phyloP scores from a whole-genome alignment of 2,113 vertebrate species.

The Myxocyprinus asiaticus region DNA sequence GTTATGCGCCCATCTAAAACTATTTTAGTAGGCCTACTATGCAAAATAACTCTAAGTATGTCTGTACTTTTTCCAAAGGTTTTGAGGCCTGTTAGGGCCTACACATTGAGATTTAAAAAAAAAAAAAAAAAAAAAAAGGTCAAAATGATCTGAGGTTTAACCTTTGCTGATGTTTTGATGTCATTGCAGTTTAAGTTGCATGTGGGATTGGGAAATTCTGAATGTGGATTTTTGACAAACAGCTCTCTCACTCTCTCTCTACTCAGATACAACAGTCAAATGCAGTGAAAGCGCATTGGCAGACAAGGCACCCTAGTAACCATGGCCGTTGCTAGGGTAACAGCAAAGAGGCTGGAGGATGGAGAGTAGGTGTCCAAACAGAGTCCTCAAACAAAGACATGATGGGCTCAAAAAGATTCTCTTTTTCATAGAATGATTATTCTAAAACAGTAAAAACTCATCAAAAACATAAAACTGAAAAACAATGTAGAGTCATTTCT shows the following conservation, averaged over 20 bases:
- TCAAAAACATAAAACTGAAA: no score
- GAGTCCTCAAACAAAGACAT: constrained; percentile 44
- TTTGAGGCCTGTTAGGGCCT: constrained; percentile 43
- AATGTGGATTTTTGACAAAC: constrained; percentile 54
- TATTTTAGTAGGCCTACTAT: background rate
- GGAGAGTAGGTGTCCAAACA: constrained; percentile 52
- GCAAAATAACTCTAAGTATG: constrained; percentile 10
- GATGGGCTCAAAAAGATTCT: constrained; percentile 19
- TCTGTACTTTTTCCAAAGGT: constrained; percentile 36
- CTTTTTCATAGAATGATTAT: no score
- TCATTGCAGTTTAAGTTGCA: constrained; percentile 64
- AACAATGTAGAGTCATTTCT: no score
- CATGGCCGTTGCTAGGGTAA: constrained; percentile 72
- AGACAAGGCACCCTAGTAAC: constrained; percentile 63
- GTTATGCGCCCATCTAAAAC: no score
- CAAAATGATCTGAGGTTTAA: constrained; percentile 55
- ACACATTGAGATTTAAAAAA: constrained; percentile 50
- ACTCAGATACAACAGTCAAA: constrained; percentile 47
- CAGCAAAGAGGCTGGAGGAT: constrained; percentile 58
- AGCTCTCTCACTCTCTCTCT: constrained; percentile 20
- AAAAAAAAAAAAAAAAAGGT: constrained; percentile 39
- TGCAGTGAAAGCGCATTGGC: constrained; percentile 39
- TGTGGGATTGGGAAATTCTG: constrained; percentile 68
- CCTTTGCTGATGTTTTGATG: constrained; percentile 57
- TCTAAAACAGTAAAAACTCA: no score